Conservation (phyloP, 2,797 vertebrate genomes). For the Brachymystax lenok region DNA sequence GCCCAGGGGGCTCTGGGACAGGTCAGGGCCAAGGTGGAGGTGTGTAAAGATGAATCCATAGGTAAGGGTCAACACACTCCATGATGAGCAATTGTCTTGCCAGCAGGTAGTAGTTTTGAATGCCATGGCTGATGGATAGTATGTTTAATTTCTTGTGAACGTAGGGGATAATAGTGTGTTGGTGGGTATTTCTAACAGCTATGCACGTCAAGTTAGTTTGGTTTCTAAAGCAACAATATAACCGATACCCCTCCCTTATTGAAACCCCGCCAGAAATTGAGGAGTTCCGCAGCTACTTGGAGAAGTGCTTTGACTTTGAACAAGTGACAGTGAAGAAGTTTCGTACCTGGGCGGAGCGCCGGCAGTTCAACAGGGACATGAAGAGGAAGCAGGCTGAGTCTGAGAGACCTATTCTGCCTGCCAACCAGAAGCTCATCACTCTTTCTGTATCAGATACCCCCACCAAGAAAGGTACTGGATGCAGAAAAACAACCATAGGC, state of each 20-base stretch:
- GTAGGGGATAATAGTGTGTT: neutral
- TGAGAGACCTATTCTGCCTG: slow-evolving; percentile 93
- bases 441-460: slow-evolving; percentile 96
- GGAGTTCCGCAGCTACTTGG: slow-evolving; percentile 91
- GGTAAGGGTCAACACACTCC: slow-evolving; percentile 72
- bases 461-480: slow-evolving; percentile 90
- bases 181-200: neutral
- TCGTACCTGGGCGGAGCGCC: slow-evolving; percentile 94
- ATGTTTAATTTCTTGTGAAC: neutral
- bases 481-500: neutral
- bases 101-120: neutral
- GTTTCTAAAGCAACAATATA: neutral
- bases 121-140: too few species aligned
- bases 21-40: slow-evolving; percentile 98
- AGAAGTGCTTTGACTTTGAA: slow-evolving; percentile 97
- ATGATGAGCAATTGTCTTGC: neutral
- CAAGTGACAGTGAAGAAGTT: slow-evolving; percentile 99
- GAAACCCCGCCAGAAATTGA: slow-evolving; percentile 82
- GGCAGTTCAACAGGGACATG: slow-evolving; percentile 98
- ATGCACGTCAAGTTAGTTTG: neutral
- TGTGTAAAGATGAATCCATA: slow-evolving; percentile 98
- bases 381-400: slow-evolving; percentile 97
- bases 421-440: slow-evolving; percentile 98
- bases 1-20: slow-evolving; percentile 92
- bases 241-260: slow-evolving; percentile 1